phyloP scores from a whole-genome alignment of 1,140 invertebrate genomes.

The Dolichoris vasculosae region DNA sequence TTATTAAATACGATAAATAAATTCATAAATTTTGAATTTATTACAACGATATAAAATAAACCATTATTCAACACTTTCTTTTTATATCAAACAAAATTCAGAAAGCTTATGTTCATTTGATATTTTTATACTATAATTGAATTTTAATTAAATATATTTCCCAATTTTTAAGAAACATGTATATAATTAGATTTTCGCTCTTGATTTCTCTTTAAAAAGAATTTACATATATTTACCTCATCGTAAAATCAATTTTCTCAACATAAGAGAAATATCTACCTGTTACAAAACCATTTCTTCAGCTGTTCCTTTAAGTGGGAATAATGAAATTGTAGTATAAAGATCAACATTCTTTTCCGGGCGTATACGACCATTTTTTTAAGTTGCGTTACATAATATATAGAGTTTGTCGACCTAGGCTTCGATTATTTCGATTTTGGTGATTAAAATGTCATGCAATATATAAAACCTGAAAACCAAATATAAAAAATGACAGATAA shows the following conservation, averaged over 20 bases:
- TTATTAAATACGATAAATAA: neutral
- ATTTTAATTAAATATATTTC: neutral
- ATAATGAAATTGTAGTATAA: neutral
- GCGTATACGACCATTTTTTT: neutral
- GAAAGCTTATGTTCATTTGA: neutral
- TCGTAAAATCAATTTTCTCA: constrained; percentile 2
- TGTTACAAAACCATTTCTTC: constrained; percentile 1
- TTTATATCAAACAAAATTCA: neutral
- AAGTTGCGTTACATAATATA: neutral
- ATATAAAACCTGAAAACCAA: neutral
- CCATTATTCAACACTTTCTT: neutral
- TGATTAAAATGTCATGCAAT: neutral
- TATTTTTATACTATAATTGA: neutral
- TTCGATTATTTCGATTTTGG: neutral
- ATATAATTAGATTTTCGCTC: neutral
- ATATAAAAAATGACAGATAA: too few relatives aligned
- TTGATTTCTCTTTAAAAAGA: constrained; percentile 14
- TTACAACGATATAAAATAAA: neutral
- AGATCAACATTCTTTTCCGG: neutral
- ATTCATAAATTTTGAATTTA: neutral
- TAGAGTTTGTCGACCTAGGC: neutral
- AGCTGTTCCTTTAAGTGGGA: neutral
- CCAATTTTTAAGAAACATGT: neutral
- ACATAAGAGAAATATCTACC: neutral
- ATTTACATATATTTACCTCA: neutral